These are phyloP conservation scores for Amphipyra berbera DNA, from an alignment of 2,888 invertebrate species.

Conservation along the genomic window DNA sequence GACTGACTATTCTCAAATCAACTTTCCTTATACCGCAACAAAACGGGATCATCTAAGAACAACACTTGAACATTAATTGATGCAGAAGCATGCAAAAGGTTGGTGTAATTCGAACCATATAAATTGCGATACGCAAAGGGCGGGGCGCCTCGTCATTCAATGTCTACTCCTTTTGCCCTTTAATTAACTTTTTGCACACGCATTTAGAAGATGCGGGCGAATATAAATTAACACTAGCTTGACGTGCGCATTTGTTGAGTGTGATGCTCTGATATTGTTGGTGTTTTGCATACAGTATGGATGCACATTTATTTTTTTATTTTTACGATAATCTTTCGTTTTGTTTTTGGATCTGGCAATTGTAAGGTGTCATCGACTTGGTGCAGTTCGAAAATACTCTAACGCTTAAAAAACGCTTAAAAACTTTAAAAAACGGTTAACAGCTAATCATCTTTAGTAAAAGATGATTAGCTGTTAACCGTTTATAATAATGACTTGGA, in stretches of 20 bases:
- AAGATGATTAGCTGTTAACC: too few species aligned
- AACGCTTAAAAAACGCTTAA: too few species aligned
- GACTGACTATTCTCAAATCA: constrained; percentile 39
- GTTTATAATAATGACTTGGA: too few species aligned
- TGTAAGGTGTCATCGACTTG: too few species aligned
- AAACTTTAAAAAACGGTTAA: too few species aligned
- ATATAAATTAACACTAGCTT: constrained; percentile 55
- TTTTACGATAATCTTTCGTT: constrained; percentile 28
- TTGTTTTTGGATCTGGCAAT: background rate
- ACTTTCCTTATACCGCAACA: constrained; percentile 35
- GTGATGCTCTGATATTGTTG: constrained; percentile 12
- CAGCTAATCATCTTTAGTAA: too few species aligned
- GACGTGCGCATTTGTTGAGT: constrained; percentile 41
- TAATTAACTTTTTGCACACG: constrained; percentile 82
- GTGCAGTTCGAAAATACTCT: too few species aligned
- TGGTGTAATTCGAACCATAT: constrained; percentile 72
- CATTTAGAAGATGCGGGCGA: constrained; percentile 54
- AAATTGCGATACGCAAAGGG: constrained; percentile 83
- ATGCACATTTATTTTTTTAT: constrained; percentile 21
- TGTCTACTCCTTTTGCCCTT: constrained; percentile 73
- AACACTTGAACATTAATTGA: constrained; percentile 61
- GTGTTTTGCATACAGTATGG: constrained; percentile 40
- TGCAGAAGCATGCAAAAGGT: constrained; percentile 79
- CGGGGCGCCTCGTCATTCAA: constrained; percentile 80
- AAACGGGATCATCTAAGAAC: constrained; percentile 52